Evolutionary conservation across 2,888 invertebrate genomes (phyloP).

Genomic region (Cryptophagus acutangulus): DNA sequence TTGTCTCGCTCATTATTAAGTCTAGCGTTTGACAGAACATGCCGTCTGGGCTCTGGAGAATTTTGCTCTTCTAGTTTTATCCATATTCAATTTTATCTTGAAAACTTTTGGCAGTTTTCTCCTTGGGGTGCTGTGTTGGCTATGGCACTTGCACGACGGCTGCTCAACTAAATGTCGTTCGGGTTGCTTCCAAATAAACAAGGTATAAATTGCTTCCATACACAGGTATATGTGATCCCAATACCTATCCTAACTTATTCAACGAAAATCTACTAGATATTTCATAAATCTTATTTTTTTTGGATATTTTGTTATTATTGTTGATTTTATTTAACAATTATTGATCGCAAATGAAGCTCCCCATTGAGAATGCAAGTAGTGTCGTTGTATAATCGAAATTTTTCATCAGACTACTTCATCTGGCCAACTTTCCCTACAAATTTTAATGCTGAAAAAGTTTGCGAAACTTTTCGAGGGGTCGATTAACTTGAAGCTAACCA

Average conservation of each 20-base stretch:
- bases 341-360: conserved; percentile 11
- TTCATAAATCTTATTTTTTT: conserved; percentile 1
- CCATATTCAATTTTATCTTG: conserved; percentile 46
- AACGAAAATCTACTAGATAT: conserved; percentile 8
- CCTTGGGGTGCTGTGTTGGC: conserved; percentile 33
- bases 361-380: not conserved
- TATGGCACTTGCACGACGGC: too few species aligned
- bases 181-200: too few species aligned
- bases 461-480: conserved; percentile 47
- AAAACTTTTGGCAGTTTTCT: conserved; percentile 41
- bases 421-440: conserved; percentile 46
- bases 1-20: conserved; percentile 36
- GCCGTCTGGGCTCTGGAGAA: conserved; percentile 33
- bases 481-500: conserved; percentile 47
- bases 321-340: not conserved
- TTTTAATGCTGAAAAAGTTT: conserved; percentile 49
- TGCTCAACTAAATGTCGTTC: too few species aligned
- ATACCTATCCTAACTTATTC: conserved; percentile 1
- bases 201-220: too few species aligned
- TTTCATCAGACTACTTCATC: conserved; percentile 38
- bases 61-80: conserved; percentile 43
- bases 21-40: conserved; percentile 33
- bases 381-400: not conserved
- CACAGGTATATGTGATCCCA: too few species aligned
- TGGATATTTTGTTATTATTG: not conserved